phyloP scores from a whole-genome alignment of 2,797 vertebrate genomes.

The Lepus oiostolus region DNA sequence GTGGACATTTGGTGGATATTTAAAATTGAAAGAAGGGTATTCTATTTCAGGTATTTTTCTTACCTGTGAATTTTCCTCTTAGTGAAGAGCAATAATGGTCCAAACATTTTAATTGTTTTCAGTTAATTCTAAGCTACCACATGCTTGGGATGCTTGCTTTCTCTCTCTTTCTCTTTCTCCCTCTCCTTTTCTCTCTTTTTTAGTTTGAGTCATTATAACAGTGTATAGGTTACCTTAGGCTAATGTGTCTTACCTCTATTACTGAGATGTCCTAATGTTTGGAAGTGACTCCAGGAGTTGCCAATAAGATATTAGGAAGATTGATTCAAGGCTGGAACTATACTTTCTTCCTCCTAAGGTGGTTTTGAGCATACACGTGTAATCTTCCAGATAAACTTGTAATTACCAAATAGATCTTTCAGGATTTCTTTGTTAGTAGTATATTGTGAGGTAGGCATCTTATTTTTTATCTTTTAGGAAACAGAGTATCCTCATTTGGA shows the following conservation, averaged over 20 bases:
- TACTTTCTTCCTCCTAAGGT: not conserved
- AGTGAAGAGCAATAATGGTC: not conserved
- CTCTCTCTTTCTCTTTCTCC: not conserved
- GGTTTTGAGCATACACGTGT: not conserved
- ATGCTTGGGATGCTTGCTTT: not conserved
- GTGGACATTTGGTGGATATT: not conserved
- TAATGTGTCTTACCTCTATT: not conserved
- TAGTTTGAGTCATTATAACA: not conserved
- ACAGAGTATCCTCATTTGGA: not conserved
- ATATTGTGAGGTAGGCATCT: not conserved
- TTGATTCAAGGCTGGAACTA: not conserved
- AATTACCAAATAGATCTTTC: not conserved
- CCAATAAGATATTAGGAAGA: not conserved
- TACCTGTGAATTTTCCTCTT: not conserved
- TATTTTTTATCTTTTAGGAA: constrained; percentile 19
- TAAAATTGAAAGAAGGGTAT: not conserved
- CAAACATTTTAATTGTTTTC: constrained; percentile 33
- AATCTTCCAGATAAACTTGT: not conserved
- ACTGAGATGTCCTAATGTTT: not conserved
- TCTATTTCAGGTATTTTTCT: not conserved
- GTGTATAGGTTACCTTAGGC: not conserved
- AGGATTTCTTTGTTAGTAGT: not conserved
- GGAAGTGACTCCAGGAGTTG: not conserved
- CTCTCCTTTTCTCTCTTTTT: not conserved
- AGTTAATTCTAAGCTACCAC: not conserved